Evolutionary conservation across 2,797 vertebrate species (phyloP), one percentile per base, ranked within the genome.

Genomic region (Acipenser ruthenus): DNA sequence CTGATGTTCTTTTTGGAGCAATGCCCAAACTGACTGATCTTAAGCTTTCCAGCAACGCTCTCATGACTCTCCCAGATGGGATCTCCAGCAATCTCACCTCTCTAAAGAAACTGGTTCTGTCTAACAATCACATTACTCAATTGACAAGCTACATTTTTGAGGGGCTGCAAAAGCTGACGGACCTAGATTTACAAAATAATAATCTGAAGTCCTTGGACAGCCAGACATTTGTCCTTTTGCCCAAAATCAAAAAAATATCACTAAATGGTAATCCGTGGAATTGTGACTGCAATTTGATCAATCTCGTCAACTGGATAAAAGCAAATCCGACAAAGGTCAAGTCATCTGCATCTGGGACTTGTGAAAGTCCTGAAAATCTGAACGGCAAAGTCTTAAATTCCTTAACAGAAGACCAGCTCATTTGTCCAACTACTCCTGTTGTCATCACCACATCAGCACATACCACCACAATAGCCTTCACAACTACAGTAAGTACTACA

Each of bases 271-370:
- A 95, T 64, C 85, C 87, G 0, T 95, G 93, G 92, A 68, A 59
- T 8, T 95, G 93, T 78, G 91, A 95, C 77, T 94, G 92, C 55
- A 82, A 79, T 18, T 77, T 93, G 51, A 67, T 73, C 49, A 10
- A 69, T 37, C 74, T 93, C 15, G 74, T 84, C 60, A 8, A 2
- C 1, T 90, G 89, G 88, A 74, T 91, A 47, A 81, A 68, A 9
- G 12, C 0, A 3, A 86, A 87, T 60, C 6, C 52, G 2, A 11
- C 10, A 0, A 90, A 80, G 53, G 71, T 86, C 7, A 65, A 6
- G 58, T 13, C 80, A 6, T 52, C 58, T 6, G 0, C 62, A 6
- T 12, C 71, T n/a, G 53, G 78, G 7, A 10, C 64, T 10, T 94
- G 92, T 74, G 72, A 73, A 13, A 66, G 70, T 72, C 92, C 92